Conservation (phyloP, 37 sponge, comb jelly and placozoan species). For the Bolinopsis microptera region DNA sequence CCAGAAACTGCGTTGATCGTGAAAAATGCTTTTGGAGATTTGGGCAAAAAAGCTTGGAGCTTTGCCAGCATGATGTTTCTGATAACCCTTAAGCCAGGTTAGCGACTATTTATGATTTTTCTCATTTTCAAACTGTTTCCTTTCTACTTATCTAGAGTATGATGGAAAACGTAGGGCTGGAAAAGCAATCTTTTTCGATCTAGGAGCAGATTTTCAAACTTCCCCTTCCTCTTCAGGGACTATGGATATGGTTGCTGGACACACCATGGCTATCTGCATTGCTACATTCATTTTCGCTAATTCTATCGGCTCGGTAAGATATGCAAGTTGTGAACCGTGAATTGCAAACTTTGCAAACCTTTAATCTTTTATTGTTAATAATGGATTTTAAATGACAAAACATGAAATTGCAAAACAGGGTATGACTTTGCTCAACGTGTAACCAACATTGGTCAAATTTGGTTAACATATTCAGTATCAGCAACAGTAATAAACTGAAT, state of each 20-base stretch:
- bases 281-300: neutral
- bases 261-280: neutral
- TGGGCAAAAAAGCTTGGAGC: neutral
- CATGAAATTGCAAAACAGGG: too few species aligned
- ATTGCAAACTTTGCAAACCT: too few species aligned
- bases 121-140: neutral
- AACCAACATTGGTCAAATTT: too few species aligned
- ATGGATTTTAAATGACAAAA: too few species aligned
- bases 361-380: too few species aligned
- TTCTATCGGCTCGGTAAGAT: neutral
- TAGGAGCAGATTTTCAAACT: too few species aligned
- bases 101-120: neutral
- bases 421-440: too few species aligned
- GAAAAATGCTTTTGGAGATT: neutral
- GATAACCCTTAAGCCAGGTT: neutral
- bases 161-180: too few species aligned
- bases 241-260: conserved; percentile 21
- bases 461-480: too few species aligned
- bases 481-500: too few species aligned
- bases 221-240: neutral
- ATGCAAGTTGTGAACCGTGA: too few species aligned
- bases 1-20: neutral
- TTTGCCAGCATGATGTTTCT: conserved; percentile 5
- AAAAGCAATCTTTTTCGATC: too few species aligned
- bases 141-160: neutral